Conservation (phyloP, 1,140 invertebrate genomes). For the Matsumurasca onukii region DNA sequence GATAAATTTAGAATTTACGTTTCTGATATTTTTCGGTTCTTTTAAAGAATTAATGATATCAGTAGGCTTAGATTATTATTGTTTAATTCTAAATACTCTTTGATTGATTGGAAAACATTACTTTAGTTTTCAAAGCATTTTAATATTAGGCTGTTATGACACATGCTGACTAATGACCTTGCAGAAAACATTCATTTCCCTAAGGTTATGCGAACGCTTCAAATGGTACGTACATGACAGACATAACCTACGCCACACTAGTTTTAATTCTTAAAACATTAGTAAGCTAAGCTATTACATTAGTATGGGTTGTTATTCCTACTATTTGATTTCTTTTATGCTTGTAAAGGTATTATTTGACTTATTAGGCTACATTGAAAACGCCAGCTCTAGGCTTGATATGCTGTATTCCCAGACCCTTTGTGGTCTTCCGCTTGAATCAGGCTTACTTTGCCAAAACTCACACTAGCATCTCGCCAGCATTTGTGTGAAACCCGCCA, state of each 20-base stretch:
- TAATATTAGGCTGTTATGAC: constrained; percentile 19
- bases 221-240: constrained; percentile 8
- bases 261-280: too few relatives aligned
- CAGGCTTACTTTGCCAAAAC: too few relatives aligned
- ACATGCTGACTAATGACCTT: constrained; percentile 30
- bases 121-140: constrained; percentile 1
- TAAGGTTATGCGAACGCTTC: constrained; percentile 20
- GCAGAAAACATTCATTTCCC: constrained; percentile 26
- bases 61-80: neutral
- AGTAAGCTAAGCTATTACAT: too few relatives aligned
- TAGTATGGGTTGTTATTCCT: too few relatives aligned
- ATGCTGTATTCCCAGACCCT: too few relatives aligned
- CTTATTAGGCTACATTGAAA: too few relatives aligned
- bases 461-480: too few relatives aligned
- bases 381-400: too few relatives aligned
- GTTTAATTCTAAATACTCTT: neutral
- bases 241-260: constrained; percentile 22
- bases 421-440: too few relatives aligned
- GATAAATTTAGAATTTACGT: constrained; percentile 51
- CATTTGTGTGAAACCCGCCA: too few relatives aligned
- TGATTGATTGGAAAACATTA: neutral
- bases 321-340: too few relatives aligned
- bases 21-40: neutral
- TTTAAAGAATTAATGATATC: neutral
- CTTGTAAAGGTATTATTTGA: too few relatives aligned